Evolutionary conservation across 2,113 vertebrate species (phyloP).

Genomic region (Percopsis transmontana): DNA sequence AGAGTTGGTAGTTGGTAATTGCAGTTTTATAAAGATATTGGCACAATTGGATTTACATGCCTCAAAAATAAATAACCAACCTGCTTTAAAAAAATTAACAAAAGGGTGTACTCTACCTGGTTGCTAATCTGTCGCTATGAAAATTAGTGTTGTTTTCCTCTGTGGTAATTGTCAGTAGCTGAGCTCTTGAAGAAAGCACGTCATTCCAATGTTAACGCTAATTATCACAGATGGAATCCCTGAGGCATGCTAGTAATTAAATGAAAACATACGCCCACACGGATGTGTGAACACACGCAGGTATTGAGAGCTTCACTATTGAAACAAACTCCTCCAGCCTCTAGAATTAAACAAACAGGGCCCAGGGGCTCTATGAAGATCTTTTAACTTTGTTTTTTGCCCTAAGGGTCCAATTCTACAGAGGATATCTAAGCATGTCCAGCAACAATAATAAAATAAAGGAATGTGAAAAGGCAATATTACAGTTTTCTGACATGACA

Average conservation of each 20-base stretch:
- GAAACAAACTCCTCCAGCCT: constrained; percentile 1
- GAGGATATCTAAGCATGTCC: no score
- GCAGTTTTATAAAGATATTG: no score
- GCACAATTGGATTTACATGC: no score
- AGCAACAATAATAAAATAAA: not conserved
- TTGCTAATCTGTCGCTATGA: constrained; percentile 10
- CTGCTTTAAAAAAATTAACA: not conserved
- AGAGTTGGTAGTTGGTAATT: no score
- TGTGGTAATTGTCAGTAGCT: constrained; percentile 28
- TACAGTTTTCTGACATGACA: no score
- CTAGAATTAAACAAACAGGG: constrained; percentile 14
- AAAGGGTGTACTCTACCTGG: not conserved
- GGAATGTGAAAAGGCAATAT: no score
- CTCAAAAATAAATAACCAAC: no score
- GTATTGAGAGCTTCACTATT: not conserved
- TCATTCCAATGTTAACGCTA: constrained; percentile 17
- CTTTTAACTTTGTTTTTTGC: not conserved
- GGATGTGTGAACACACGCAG: constrained; percentile 10
- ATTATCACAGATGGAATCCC: constrained; percentile 36
- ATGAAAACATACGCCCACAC: not conserved
- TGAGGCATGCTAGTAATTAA: constrained; percentile 37
- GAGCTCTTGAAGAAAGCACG: not conserved
- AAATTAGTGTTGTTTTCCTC: not conserved
- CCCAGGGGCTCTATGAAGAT: not conserved
- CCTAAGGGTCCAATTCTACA: not conserved